Conservation (phyloP, 2,888 invertebrate species). For the Baronia brevicornis region DNA sequence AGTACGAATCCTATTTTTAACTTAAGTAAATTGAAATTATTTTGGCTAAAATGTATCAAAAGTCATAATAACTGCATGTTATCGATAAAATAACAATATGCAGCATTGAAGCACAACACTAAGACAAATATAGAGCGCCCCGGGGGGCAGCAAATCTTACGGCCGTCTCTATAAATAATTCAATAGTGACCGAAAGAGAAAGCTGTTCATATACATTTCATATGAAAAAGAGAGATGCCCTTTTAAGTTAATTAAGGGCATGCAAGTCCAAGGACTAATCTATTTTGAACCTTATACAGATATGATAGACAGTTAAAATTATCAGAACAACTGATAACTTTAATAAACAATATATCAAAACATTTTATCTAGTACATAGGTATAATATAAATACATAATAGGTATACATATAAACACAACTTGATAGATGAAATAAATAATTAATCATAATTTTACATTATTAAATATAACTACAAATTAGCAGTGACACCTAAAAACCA, state of each 20-base stretch:
- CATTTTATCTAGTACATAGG: no score
- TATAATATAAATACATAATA: no score
- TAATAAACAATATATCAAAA: conserved; percentile 17
- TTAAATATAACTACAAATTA: no score
- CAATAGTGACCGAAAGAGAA: conserved; percentile 37
- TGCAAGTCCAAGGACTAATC: conserved; percentile 20
- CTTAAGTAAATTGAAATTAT: conserved; percentile 18
- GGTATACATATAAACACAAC: no score
- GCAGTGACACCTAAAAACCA: no score
- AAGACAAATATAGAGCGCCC: conserved; percentile 53
- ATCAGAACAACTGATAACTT: conserved; percentile 7
- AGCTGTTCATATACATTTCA: conserved; percentile 23
- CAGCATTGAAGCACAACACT: conserved; percentile 40
- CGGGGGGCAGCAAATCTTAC: conserved; percentile 47
- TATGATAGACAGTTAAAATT: conserved; percentile 12
- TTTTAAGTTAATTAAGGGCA: conserved; percentile 27
- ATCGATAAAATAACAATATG: conserved; percentile 25
- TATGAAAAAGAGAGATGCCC: conserved; percentile 38
- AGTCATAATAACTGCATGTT: conserved; percentile 4
- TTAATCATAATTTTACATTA: no score
- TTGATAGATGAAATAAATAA: no score
- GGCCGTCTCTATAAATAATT: conserved; percentile 57
- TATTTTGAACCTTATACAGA: conserved; percentile 21
- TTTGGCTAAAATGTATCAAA: conserved; percentile 19
- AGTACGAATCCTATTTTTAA: background rate